Evolutionary conservation across 2,113 vertebrate genomes (phyloP).

Genomic region (Oncorhynchus nerka): DNA sequence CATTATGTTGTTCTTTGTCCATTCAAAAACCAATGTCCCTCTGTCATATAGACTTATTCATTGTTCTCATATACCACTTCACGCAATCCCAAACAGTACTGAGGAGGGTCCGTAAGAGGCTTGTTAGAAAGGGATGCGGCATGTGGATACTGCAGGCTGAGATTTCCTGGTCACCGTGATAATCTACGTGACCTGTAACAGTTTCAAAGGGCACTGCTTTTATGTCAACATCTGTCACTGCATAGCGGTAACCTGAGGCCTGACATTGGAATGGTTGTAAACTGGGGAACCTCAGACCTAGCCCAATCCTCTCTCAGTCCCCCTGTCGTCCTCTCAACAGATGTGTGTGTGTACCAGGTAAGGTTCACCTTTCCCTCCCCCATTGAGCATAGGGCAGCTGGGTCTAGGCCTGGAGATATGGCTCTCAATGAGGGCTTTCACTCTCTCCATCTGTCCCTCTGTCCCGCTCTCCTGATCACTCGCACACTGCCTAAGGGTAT

Average conservation of each 20-base stretch:
- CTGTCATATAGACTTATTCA: no score
- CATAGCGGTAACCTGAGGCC: background rate
- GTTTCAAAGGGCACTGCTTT: background rate
- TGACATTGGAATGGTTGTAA: no score
- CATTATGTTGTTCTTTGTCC: no score
- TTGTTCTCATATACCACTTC: no score
- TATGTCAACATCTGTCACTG: background rate
- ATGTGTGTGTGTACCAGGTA: constrained; percentile 37
- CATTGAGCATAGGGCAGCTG: constrained; percentile 34
- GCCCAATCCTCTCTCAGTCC: constrained; percentile 11
- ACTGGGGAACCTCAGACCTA: background rate
- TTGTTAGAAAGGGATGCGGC: no score
- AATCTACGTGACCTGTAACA: constrained; percentile 8
- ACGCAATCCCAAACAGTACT: no score
- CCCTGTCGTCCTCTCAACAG: constrained; percentile 3
- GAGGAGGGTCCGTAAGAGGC: no score
- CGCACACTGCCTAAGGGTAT: constrained; percentile 33
- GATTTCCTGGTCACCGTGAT: background rate
- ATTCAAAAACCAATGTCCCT: no score
- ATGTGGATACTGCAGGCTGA: background rate
- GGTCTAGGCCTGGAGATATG: constrained; percentile 39
- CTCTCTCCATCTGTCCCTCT: constrained; percentile 41
- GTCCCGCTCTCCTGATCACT: constrained; percentile 11
- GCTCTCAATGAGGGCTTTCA: constrained; percentile 47
- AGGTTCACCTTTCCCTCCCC: constrained; percentile 39